Conservation (phyloP, 2,888 invertebrate genomes). For the Pseudanteris insignis region DNA sequence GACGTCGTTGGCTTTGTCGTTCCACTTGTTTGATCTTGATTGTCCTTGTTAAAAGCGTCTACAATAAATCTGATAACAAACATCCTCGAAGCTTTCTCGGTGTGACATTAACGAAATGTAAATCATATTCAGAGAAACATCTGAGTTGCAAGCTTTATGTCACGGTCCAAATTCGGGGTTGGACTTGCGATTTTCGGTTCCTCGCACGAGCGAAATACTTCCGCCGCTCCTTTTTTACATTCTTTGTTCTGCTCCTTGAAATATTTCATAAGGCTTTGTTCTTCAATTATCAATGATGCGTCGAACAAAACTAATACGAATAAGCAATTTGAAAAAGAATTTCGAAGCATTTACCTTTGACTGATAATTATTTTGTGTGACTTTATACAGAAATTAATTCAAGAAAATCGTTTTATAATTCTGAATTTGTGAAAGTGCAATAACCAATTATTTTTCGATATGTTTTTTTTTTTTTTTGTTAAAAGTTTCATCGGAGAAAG, state of each 20-base stretch:
- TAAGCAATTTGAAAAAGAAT: conserved; percentile 10
- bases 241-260: conserved; percentile 4
- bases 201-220: conserved; percentile 10
- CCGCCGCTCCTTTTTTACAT: background rate
- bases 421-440: too few relatives aligned
- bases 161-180: conserved; percentile 10
- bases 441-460: conserved; percentile 11
- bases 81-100: conserved; percentile 14
- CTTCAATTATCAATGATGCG: conserved; percentile 26
- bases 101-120: conserved; percentile 10
- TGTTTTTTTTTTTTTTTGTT: background rate
- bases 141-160: conserved; percentile 9
- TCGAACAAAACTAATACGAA: conserved; percentile 22
- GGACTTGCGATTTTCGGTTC: too few relatives aligned
- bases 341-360: conserved; percentile 5
- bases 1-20: conserved; percentile 27
- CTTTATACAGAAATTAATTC: too few relatives aligned
- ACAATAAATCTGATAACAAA: conserved; percentile 40
- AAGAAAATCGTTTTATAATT: too few relatives aligned
- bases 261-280: conserved; percentile 19
- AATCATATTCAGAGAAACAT: conserved; percentile 26
- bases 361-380: too few relatives aligned
- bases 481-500: too few relatives aligned
- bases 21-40: conserved; percentile 42
- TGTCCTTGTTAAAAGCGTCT: conserved; percentile 38